These are phyloP conservation scores for Eretmochelys imbricata DNA, from an alignment of 2,113 vertebrate species.

Conservation along the genomic window DNA sequence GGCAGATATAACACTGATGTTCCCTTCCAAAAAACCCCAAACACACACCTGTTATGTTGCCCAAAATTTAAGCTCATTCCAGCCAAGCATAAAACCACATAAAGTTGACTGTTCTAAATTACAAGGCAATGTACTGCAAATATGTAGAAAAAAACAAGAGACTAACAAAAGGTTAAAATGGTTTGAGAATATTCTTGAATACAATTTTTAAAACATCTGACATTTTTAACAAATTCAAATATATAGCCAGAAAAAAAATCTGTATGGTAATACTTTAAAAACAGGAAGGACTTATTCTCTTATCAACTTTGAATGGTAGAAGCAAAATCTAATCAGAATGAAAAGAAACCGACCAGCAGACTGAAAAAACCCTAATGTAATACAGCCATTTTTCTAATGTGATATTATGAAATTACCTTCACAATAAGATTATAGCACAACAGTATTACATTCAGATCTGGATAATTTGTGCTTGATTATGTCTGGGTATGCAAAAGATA, in stretches of 20 bases:
- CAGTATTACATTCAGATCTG: constrained; percentile 65
- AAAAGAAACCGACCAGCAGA: constrained; percentile 59
- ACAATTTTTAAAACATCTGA: background rate
- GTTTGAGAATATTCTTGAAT: background rate
- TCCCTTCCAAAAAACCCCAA: background rate
- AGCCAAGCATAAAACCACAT: background rate
- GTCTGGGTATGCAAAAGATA: constrained; percentile 38
- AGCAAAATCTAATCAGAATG: constrained; percentile 73
- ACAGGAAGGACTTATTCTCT: constrained; percentile 47
- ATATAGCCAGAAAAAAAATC: constrained; percentile 39
- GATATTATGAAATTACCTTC: constrained; percentile 67
- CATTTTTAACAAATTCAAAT: constrained; percentile 32
- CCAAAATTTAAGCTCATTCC: constrained; percentile 27
- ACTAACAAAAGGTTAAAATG: background rate
- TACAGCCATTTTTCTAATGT: constrained; percentile 64
- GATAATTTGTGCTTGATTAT: constrained; percentile 44
- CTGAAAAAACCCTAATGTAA: constrained; percentile 62
- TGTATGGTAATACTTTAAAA: constrained; percentile 30
- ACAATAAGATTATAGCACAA: constrained; percentile 72
- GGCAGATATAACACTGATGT: background rate
- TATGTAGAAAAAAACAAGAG: background rate
- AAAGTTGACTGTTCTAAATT: background rate
- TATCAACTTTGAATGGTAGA: constrained; percentile 54
- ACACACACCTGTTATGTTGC: constrained; percentile 12
- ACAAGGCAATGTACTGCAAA: background rate